Evolutionary conservation across 2,113 vertebrate species (phyloP).

Genomic region (Hymenochirus boettgeri): DNA sequence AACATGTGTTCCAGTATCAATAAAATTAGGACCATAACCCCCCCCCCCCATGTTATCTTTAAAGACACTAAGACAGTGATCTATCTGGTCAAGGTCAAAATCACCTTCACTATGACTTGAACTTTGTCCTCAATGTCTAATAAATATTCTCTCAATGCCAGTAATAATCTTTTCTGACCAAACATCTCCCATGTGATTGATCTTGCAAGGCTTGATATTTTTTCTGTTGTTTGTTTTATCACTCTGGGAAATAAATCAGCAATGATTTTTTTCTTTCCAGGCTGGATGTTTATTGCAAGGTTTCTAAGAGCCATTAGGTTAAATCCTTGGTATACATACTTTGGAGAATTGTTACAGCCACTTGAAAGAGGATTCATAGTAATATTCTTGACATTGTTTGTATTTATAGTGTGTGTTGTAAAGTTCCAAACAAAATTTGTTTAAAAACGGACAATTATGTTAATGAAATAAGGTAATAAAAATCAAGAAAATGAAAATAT

Average conservation of each 20-base stretch:
- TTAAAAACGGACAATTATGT: constrained; percentile 13
- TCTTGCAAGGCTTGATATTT: background rate
- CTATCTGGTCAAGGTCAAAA: constrained; percentile 25
- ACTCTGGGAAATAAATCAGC: background rate
- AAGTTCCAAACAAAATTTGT: constrained; percentile 35
- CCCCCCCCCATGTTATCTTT: too few species aligned
- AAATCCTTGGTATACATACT: background rate
- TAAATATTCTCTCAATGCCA: constrained; percentile 14
- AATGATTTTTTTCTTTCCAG: background rate
- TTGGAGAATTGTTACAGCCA: constrained; percentile 1
- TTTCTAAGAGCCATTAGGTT: background rate
- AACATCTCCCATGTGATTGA: background rate
- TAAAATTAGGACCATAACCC: too few species aligned
- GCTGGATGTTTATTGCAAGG: background rate
- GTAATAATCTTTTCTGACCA: background rate
- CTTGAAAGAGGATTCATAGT: constrained; percentile 24
- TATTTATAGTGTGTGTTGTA: constrained; percentile 11
- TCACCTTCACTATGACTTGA: constrained; percentile 21
- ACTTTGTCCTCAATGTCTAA: constrained; percentile 17
- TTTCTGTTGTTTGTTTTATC: too few species aligned
- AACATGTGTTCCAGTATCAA: too few species aligned
- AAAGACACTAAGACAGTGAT: too few species aligned
- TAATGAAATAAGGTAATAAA: constrained; percentile 22
- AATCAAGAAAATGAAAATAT: constrained; percentile 42
- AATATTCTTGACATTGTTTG: constrained; percentile 30